These are phyloP conservation scores for Pungitius pungitius DNA, from an alignment of 2,113 vertebrate species.

Conservation along the genomic window DNA sequence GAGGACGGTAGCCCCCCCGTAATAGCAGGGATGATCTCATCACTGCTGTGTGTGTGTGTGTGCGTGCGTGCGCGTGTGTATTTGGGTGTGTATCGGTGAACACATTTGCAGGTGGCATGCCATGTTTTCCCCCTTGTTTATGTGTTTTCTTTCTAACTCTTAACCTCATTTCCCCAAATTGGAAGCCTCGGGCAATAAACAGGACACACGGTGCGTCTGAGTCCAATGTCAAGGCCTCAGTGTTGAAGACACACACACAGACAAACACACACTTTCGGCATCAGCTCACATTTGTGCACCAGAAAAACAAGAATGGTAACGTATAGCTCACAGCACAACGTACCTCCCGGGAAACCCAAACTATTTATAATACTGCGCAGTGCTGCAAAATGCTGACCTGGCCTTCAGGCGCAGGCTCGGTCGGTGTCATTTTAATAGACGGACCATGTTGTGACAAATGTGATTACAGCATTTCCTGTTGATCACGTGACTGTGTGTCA, in stretches of 20 bases:
- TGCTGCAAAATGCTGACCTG: constrained; percentile 56
- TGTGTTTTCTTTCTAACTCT: background rate
- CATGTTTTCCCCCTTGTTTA: constrained; percentile 10
- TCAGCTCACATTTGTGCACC: constrained; percentile 14
- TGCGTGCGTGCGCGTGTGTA: constrained; percentile 28
- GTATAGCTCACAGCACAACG: constrained; percentile 15
- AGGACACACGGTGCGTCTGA: constrained; percentile 1
- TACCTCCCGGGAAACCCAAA: constrained; percentile 51
- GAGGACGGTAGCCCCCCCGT: constrained; percentile 42
- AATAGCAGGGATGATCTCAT: constrained; percentile 66
- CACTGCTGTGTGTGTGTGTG: constrained; percentile 37
- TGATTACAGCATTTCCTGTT: constrained; percentile 60
- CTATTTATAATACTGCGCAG: constrained; percentile 55
- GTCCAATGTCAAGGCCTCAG: constrained; percentile 27
- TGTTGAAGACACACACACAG: background rate
- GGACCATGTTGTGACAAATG: constrained; percentile 33
- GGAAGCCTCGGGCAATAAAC: constrained; percentile 12
- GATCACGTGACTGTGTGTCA: constrained; percentile 30
- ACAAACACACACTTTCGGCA: constrained; percentile 9
- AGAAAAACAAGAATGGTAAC: background rate
- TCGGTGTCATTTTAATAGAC: constrained; percentile 47
- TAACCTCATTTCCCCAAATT: constrained; percentile 31
- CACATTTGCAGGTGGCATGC: background rate
- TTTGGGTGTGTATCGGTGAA: background rate
- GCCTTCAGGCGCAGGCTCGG: constrained; percentile 43